Conservation (phyloP, 2,888 invertebrate species). For the Euzetes globulus region DNA sequence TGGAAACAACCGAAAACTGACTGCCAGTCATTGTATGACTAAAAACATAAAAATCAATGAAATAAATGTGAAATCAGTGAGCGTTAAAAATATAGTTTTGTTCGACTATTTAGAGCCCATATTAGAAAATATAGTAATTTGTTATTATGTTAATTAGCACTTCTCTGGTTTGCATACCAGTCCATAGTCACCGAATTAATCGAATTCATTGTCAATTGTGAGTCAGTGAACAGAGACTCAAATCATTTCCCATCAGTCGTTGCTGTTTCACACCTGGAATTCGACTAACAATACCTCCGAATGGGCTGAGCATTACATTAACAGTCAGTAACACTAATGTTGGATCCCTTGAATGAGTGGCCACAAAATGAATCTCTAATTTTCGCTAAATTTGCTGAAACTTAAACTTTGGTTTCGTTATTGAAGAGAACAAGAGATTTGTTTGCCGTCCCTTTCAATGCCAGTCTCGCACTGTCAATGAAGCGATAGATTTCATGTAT, state of each 20-base stretch:
- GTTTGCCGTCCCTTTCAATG: not conserved
- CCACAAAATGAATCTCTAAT: not conserved
- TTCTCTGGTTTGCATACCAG: not conserved
- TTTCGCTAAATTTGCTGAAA: not conserved
- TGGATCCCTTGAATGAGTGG: not conserved
- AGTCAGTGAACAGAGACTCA: constrained; percentile 12
- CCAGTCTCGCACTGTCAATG: not conserved
- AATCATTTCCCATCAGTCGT: constrained; percentile 2
- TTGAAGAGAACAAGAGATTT: not conserved
- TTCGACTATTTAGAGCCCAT: not conserved
- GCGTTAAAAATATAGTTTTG: not conserved
- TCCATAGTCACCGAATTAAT: not conserved
- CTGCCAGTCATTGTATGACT: not conserved
- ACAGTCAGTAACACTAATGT: not conserved
- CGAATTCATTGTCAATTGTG: constrained; percentile 25
- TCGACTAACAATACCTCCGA: not conserved
- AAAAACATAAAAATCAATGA: constrained; percentile 1
- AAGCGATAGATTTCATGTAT: not conserved
- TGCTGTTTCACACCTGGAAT: constrained; percentile 21
- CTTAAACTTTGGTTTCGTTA: not conserved
- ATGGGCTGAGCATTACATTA: not conserved
- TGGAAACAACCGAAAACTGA: not conserved
- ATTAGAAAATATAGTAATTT: not conserved
- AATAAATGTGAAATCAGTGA: too few relatives aligned
- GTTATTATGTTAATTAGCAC: constrained; percentile 8